Percentiles rank a stretch among this genome's conserved stretches.
phyloP scores from a whole-genome alignment of 2,888 invertebrate species.

The Catocala nupta region DNA sequence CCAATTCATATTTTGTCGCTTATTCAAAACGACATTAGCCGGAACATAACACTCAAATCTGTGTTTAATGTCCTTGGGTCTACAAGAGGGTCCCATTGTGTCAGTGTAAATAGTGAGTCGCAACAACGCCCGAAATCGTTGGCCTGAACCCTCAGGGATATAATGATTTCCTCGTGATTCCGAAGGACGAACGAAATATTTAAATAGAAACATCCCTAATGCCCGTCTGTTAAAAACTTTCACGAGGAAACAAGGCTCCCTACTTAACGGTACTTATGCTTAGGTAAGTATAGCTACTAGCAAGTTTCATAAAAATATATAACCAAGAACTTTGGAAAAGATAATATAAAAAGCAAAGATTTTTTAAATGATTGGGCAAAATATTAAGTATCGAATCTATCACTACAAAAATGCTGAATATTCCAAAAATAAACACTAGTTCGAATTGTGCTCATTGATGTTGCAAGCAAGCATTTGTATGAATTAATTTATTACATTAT shows the following conservation, averaged over 20 bases:
- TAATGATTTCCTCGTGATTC: slow-evolving; percentile 39
- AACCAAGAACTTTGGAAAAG: neutral
- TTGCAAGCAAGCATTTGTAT: neutral
- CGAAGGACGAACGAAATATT: slow-evolving; percentile 35
- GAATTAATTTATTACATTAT: too few relatives aligned
- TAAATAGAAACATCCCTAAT: slow-evolving; percentile 36
- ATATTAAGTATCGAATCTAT: neutral
- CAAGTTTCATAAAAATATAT: slow-evolving; percentile 16
- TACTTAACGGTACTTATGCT: slow-evolving; percentile 34
- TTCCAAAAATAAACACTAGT: neutral
- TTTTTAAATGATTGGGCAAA: neutral
- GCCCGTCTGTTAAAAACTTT: slow-evolving; percentile 33
- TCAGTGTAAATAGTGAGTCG: slow-evolving; percentile 52
- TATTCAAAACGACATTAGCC: slow-evolving; percentile 22
- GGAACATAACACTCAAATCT: slow-evolving; percentile 43
- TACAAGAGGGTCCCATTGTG: slow-evolving; percentile 52
- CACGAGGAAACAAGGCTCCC: slow-evolving; percentile 30
- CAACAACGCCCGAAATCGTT: slow-evolving; percentile 36
- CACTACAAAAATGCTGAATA: slow-evolving; percentile 4
- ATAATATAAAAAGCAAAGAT: slow-evolving; percentile 3
- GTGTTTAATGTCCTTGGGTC: slow-evolving; percentile 42
- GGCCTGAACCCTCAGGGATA: slow-evolving; percentile 28
- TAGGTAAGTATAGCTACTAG: slow-evolving; percentile 12
- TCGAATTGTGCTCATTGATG: slow-evolving; percentile 2
- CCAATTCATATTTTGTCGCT: slow-evolving; percentile 1